Percentiles rank a stretch among this genome's conserved stretches.
Conservation (phyloP, 2,888 invertebrate genomes). For the Steinernema hermaphroditum region DNA sequence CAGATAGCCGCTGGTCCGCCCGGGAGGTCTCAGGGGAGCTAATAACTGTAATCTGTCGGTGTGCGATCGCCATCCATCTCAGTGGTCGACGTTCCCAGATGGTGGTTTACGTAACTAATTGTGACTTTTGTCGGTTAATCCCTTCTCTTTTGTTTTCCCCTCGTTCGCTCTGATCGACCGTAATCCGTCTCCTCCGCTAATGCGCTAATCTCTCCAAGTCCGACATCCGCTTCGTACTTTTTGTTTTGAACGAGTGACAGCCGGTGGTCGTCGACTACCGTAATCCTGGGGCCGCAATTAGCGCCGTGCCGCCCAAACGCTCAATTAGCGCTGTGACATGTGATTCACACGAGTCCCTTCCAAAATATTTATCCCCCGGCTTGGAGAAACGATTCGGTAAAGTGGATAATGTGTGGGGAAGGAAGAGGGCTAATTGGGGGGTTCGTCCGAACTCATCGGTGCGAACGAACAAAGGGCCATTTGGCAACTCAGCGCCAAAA, state of each 20-base stretch:
- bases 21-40: not conserved
- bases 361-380: not conserved
- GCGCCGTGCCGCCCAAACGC: not conserved
- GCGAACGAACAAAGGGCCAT: constrained; percentile 25
- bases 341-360: constrained; percentile 4
- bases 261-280: not conserved
- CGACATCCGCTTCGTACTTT: not conserved
- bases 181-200: not conserved
- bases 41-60: constrained; percentile 18
- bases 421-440: not conserved
- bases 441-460: constrained; percentile 24
- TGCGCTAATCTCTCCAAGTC: not conserved
- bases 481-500: constrained; percentile 20
- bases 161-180: not conserved
- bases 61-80: not conserved
- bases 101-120: not conserved
- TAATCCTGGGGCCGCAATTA: constrained; percentile 20
- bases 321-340: not conserved
- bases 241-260: not conserved
- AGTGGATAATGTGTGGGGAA: constrained; percentile 6
- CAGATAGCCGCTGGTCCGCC: constrained; percentile 21
- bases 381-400: not conserved
- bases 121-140: not conserved
- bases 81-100: not conserved
- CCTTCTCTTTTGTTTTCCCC: not conserved